A percentile compares a stretch with the other conserved stretches of the same genome.
These are phyloP conservation scores for Arremon brunneinucha DNA, from an alignment of 2,797 vertebrate genomes.

Conservation along the genomic window DNA sequence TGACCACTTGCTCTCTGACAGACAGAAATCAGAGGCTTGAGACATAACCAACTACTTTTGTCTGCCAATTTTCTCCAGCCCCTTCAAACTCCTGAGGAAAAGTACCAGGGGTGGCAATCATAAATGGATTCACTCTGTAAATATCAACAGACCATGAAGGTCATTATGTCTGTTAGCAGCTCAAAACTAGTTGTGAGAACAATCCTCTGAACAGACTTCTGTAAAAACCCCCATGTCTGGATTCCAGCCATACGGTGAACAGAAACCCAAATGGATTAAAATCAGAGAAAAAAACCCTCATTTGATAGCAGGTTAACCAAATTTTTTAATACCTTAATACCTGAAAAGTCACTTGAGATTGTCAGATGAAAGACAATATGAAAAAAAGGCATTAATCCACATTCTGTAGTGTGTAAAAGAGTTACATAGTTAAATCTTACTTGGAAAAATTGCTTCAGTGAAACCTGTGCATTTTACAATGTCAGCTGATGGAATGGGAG, in stretches of 20 bases:
- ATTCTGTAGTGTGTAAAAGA: not conserved
- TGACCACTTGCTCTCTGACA: not conserved
- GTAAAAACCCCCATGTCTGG: rapidly evolving
- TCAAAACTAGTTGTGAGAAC: not conserved
- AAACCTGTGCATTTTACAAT: not conserved
- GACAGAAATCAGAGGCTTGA: not conserved
- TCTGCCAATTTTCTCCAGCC: not conserved
- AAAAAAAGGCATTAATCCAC: not conserved
- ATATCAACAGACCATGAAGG: not conserved
- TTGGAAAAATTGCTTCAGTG: slow-evolving; percentile 27
- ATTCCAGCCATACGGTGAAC: not conserved
- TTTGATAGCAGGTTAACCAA: not conserved
- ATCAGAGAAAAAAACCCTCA: not conserved
- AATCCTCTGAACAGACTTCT: not conserved
- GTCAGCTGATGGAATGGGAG: not conserved
- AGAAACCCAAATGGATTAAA: not conserved
- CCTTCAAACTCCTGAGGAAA: not conserved
- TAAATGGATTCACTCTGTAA: not conserved
- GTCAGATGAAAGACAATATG: not conserved
- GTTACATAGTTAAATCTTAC: not conserved
- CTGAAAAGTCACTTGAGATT: not conserved
- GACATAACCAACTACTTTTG: not conserved
- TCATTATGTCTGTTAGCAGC: not conserved
- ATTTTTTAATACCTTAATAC: not conserved
- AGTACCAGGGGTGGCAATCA: not conserved